Evolutionary conservation across 2,797 vertebrate genomes (phyloP), one percentile per base, ranked within the genome.

Genomic region (Leptodactylus fallax): DNA sequence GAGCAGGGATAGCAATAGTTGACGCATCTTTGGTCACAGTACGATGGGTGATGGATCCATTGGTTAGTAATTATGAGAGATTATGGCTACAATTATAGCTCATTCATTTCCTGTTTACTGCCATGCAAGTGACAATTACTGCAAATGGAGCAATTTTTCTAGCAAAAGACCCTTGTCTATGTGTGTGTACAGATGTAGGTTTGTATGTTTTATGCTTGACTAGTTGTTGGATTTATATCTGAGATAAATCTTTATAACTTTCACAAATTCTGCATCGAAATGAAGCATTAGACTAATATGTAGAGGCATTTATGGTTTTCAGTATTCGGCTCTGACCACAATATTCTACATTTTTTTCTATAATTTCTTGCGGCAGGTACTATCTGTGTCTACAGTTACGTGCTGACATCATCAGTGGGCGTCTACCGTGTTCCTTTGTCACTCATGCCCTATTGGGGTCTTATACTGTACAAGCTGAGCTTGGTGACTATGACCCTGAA

Each of bases 311-410:
- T n/a, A n/a, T n/a, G n/a, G n/a, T n/a, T n/a, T n/a, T n/a, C n/a
- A n/a, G n/a, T n/a, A n/a, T n/a, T n/a, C n/a, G n/a, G n/a, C n/a
- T n/a, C n/a, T n/a, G n/a, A n/a, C n/a, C n/a, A 4, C 36, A 36
- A 36, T 77, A 7, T 36, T 63, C 56, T 60, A 19, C 36, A 60
- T 60, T 5, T 21, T 3, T 56, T 58, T 56, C 13, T 14, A 2
- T 27, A 10, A 13, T 27, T n/a, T 60, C 21, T 85, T 67, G 45
- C 25, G n/a, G 7, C 94, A 99, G 98, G 94, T 99, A 99, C 94
- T 99, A 99, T 95, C 94, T 99, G 92, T 99, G 98, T 93, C 95
- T 99, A 90, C 98, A 99, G 94, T 95, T 99, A 92, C 96, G 98
- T 90, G 97, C 98, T 0, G 98, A 99, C 94, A 98, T 99, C 92